A percentile compares a stretch with the other conserved stretches of the same genome.
Evolutionary conservation across 37 sponge, comb jelly and placozoan genomes (phyloP).

Genomic region (Tethya wilhelma): DNA sequence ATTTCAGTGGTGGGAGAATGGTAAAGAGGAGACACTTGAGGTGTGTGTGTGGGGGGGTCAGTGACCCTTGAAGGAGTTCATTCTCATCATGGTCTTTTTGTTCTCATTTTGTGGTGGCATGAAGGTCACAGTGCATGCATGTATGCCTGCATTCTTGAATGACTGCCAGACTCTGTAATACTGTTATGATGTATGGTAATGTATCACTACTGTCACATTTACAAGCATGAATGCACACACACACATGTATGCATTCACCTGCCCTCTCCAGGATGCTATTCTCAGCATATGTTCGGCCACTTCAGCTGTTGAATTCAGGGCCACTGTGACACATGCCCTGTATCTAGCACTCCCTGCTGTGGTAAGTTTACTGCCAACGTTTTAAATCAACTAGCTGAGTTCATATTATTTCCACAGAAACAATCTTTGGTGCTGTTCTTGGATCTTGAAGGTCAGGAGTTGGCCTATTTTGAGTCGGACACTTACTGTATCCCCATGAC

Average conservation of each 20-base stretch:
- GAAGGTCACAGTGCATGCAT: background rate
- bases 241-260: background rate
- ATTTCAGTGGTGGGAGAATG: too few species aligned
- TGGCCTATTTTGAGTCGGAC: conserved; percentile 27
- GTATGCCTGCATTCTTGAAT: too few species aligned
- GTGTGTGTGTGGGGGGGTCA: too few species aligned
- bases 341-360: conserved; percentile 21
- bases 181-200: too few species aligned
- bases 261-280: conserved; percentile 43
- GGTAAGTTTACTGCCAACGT: conserved; percentile 21
- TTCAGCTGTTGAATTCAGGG: conserved; percentile 30
- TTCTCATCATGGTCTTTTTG: too few species aligned
- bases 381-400: background rate
- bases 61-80: too few species aligned
- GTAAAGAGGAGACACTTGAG: too few species aligned
- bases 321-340: conserved; percentile 17
- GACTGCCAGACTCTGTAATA: too few species aligned
- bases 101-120: background rate
- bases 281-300: conserved; percentile 47
- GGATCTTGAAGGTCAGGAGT: conserved; percentile 20
- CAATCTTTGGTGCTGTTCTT: conserved; percentile 33
- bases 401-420: background rate
- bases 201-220: too few species aligned
- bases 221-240: background rate
- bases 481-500: conserved; percentile 1